Evolutionary conservation across 2,888 invertebrate genomes (phyloP), one percentile per base, ranked within the genome.

Genomic region (Vesta saturnalis): DNA sequence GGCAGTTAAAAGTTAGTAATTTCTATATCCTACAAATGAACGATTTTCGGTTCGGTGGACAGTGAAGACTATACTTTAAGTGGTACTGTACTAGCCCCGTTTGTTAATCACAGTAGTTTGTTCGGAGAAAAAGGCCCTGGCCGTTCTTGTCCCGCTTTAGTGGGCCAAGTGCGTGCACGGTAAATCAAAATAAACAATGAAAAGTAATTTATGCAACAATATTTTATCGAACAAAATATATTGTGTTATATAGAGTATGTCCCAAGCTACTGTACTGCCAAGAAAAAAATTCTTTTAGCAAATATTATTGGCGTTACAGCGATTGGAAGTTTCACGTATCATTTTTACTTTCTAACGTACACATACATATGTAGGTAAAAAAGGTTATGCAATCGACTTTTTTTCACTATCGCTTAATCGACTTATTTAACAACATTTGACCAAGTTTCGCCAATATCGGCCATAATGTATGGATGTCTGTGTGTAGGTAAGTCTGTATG

Each of bases 41-140:
- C 10, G 43, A 64, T 64, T 58, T 64, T 64, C 18, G 12, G 46
- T 58, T 64, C 16, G 46, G 47, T 54, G 54, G 6, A 22, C 12
- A 43, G 19, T 66, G 55, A 60, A 60, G 66, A 60, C 55, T 56
- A 60, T 55, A 22, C 60, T 66, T 60, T 30, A 60, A 66, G 23
- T 55, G 39, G 35, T 55, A 66, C 60, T 66, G 60, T 60, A 46
- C 66, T 61, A 57, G 66, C 61, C 57, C 61, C 61, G 66, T 60
- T 60, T 61, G 16, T 57, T 66, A 60, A 57, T 43, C 43, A 43
- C 43, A 43, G 43, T 8, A 43, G 2, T 43, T 5, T 43, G 10
- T 43, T 43, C 14, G 21, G 39, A 47, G 43, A 58, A 64, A 64
- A 58, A 35, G 14, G 39, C 19, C 52, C 21, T 64, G 49, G 18